phyloP scores from a whole-genome alignment of 1,140 invertebrate species.

The Cepaea nemoralis region DNA sequence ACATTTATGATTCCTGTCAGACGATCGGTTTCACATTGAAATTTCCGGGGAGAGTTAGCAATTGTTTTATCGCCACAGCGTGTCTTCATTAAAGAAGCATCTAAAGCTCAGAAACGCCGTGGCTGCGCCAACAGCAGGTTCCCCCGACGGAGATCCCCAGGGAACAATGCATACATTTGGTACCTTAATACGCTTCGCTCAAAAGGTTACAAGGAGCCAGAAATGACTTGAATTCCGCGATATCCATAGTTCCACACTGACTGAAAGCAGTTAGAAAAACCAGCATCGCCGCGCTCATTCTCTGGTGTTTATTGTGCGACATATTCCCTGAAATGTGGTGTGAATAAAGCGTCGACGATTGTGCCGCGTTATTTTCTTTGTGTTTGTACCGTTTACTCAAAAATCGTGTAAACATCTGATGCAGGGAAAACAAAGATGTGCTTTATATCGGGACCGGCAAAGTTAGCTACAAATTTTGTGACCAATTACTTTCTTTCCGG shows the following conservation, averaged over 20 bases:
- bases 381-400: background rate
- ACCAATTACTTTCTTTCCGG: too few species aligned
- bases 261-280: background rate
- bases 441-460: too few species aligned
- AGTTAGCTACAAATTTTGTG: too few species aligned
- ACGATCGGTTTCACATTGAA: background rate
- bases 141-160: background rate
- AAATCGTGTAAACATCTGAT: background rate
- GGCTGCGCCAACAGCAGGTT: background rate
- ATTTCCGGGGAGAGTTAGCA: slow-evolving; percentile 14
- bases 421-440: background rate
- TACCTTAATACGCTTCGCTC: background rate
- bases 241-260: background rate
- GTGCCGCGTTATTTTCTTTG: background rate
- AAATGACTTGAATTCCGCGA: background rate
- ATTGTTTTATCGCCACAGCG: slow-evolving; percentile 10
- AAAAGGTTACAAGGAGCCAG: slow-evolving; percentile 7
- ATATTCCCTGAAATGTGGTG: background rate
- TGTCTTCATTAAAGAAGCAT: slow-evolving; percentile 33
- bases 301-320: background rate
- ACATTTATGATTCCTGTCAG: slow-evolving; percentile 20
- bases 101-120: background rate
- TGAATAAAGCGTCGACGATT: background rate
- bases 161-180: slow-evolving; percentile 31
- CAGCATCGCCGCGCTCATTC: background rate